Evolutionary conservation across 2,113 vertebrate species (phyloP).

Genomic region (Pandion haliaetus): DNA sequence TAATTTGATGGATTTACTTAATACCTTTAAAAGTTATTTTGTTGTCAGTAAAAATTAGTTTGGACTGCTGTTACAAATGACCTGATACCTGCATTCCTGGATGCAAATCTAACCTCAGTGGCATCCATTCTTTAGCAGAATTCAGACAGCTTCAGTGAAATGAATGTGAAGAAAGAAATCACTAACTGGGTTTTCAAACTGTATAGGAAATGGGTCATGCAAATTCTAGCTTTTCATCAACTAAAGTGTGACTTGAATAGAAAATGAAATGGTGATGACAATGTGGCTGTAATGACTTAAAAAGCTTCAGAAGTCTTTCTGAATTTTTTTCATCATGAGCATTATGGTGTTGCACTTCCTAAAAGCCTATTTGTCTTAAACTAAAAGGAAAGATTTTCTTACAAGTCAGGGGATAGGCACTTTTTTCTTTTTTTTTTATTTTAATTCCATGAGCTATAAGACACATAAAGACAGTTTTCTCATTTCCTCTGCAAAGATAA

Average conservation of each 20-base stretch:
- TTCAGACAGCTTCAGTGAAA: not conserved
- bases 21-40: not conserved
- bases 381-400: not conserved
- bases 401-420: not conserved
- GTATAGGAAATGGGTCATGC: not conserved
- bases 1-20: not conserved
- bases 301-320: not conserved
- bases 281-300: not conserved
- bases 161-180: not conserved
- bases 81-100: not conserved
- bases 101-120: not conserved
- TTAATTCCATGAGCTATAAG: not conserved
- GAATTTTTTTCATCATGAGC: not conserved
- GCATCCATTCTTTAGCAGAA: not conserved
- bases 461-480: conserved; percentile 50
- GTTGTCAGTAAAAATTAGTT: not conserved
- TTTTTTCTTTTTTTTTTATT: not conserved
- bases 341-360: not conserved
- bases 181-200: not conserved
- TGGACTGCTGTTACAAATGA: not conserved
- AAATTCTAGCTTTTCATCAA: conserved; percentile 17
- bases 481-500: conserved; percentile 46
- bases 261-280: conserved; percentile 18
- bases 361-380: conserved; percentile 15
- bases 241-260: not conserved